Evolutionary conservation across 2,797 vertebrate genomes (phyloP), one percentile per base, ranked within the genome.

Genomic region (Malacoctenus gilli): DNA sequence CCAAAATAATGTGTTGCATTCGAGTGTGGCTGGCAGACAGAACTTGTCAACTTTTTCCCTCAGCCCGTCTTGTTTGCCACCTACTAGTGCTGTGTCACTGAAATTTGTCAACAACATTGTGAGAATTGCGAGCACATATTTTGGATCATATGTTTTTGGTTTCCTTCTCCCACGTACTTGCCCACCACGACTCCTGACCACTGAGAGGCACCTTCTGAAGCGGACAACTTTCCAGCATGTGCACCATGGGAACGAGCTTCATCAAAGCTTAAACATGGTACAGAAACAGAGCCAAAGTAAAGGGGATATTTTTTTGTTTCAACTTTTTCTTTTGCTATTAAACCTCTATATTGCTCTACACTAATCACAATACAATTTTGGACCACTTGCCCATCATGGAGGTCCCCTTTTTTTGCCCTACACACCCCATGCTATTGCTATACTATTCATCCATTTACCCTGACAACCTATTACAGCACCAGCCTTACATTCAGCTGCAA

Each of bases 71-170:
- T 23, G 0, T 68, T 40, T 61, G 30, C 65, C 75, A 57, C 50
- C 67, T 52, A 67, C 58, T 30, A 15, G 22, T 46, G 23, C 39
- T 56, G 47, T 37, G 41, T 59, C 62, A 55, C 36, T 49, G 30
- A 48, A 64, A 47, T 46, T 56, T 48, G 41, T 50, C 25, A 55
- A 61, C 59, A 55, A 37, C 31, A 48, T n/a, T 56, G 56, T 59
- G 57, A 16, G 43, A 57, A 48, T 36, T 39, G 38, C 49, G 21
- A 30, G 23, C 16, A 9, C 43, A 13, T 51, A 39, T 6, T 51
- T 37, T 22, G 30, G 16, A 36, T 42, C 13, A 3, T 60, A 46
- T 59, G 53, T 68, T 57, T 69, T 52, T 3, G 30, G 44, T 69
- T 62, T 49, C 32, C 67, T 22, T 43, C 22, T 36, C 28, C 42